Conservation (phyloP, 2,797 vertebrate genomes). For the Rhinoraja longicauda region DNA sequence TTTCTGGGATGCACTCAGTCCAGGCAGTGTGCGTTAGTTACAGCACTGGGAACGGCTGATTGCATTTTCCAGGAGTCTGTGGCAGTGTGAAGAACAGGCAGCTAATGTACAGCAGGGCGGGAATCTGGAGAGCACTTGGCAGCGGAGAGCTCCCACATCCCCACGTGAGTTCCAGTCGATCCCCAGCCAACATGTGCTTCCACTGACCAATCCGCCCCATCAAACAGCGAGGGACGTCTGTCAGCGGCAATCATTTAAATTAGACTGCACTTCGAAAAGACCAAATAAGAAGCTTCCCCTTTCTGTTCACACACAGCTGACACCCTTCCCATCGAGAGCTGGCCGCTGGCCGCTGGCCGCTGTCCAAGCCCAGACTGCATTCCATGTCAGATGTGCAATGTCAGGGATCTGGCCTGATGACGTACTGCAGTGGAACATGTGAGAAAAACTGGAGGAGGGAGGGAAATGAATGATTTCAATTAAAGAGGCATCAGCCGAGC, state of each 20-base stretch:
- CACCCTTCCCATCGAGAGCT: too few relatives aligned
- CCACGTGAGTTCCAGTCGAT: not conserved
- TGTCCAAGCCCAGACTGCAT: not conserved
- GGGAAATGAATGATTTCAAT: not conserved
- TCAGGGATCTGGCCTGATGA: not conserved
- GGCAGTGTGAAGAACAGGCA: not conserved
- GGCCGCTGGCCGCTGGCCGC: too few relatives aligned
- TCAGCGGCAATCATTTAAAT: not conserved
- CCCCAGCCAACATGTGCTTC: not conserved
- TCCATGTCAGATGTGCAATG: not conserved
- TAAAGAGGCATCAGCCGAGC: not conserved
- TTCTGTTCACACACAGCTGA: not conserved
- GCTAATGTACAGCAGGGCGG: not conserved
- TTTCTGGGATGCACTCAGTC: not conserved
- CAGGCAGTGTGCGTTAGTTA: too few relatives aligned
- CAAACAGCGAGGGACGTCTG: not conserved
- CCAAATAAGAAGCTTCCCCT: not conserved
- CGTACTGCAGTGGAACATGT: not conserved
- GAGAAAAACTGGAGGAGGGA: not conserved
- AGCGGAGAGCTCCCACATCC: not conserved
- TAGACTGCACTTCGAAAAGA: not conserved
- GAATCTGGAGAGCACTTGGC: not conserved
- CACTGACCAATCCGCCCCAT: not conserved
- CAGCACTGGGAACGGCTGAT: too few relatives aligned
- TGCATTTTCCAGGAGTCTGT: not conserved